Conservation (phyloP, 2,888 invertebrate genomes). For the Dugesia japonica region DNA sequence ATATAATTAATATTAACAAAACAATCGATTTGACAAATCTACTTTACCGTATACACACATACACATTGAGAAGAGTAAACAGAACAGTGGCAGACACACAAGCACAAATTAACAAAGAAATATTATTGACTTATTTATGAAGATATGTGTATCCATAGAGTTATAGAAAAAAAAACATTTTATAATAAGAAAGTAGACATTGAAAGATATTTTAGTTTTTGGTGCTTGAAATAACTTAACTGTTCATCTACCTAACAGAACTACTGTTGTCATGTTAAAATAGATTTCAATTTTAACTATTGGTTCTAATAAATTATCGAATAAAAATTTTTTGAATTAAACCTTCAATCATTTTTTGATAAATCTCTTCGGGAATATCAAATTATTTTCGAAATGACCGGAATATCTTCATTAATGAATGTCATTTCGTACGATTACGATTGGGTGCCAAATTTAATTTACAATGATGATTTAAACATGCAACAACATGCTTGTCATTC, state of each 20-base stretch:
- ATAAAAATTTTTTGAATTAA: not conserved
- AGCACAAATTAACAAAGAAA: not conserved
- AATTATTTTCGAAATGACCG: not conserved
- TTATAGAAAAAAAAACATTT: not conserved
- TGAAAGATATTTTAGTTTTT: too few species aligned
- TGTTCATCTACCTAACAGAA: too few species aligned
- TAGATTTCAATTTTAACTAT: not conserved
- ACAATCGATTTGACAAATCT: constrained; percentile 5
- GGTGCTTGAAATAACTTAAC: too few species aligned
- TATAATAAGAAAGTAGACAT: too few species aligned
- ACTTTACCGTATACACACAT: not conserved
- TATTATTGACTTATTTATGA: not conserved
- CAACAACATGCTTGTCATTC: not conserved
- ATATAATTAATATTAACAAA: not conserved
- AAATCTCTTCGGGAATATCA: not conserved
- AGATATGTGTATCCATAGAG: not conserved
- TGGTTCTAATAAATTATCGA: not conserved
- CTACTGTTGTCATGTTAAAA: not conserved
- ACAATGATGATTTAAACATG: not conserved
- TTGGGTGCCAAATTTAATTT: not conserved
- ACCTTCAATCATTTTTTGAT: not conserved
- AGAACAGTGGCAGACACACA: not conserved
- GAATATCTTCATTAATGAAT: not conserved
- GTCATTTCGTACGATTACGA: not conserved
- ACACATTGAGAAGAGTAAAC: not conserved